phyloP scores from a whole-genome alignment of 35 echinoderm and acorn worm species.

The Apostichopus californicus region DNA sequence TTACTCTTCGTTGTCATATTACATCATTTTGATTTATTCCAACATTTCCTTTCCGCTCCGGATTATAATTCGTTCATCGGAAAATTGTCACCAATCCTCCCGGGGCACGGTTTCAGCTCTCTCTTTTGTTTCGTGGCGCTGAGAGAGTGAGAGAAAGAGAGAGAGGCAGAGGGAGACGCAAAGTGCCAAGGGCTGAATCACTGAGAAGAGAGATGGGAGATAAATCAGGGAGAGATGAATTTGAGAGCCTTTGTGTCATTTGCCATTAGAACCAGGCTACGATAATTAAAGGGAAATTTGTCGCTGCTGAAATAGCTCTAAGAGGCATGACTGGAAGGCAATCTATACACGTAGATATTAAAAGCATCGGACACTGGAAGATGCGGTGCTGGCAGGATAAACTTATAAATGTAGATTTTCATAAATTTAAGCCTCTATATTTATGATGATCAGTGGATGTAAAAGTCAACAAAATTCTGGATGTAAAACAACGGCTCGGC shows the following conservation, averaged over 20 bases:
- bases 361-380: too few relatives aligned
- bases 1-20: conserved; percentile 37
- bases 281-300: conserved; percentile 52
- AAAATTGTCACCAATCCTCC: conserved; percentile 26
- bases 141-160: not conserved
- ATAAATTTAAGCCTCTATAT: too few relatives aligned
- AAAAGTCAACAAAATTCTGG: too few relatives aligned
- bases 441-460: too few relatives aligned
- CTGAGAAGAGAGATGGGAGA: not conserved
- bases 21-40: conserved; percentile 50
- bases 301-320: not conserved
- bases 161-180: too few relatives aligned
- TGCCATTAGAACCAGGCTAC: conserved; percentile 18
- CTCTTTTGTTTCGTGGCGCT: not conserved
- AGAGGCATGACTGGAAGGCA: conserved; percentile 7
- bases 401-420: too few relatives aligned
- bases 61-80: conserved; percentile 38
- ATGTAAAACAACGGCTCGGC: too few relatives aligned
- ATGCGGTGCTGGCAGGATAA: too few relatives aligned
- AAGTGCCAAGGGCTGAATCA: conserved; percentile 35
- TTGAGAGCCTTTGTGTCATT: conserved; percentile 31
- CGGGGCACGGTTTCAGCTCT: conserved; percentile 10
- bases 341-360: too few relatives aligned
- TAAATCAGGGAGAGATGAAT: conserved; percentile 10
- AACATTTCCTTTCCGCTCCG: conserved; percentile 28